Evolutionary conservation across 2,797 vertebrate genomes (phyloP), one percentile per base, ranked within the genome.

Genomic region (Amniataba percoides): DNA sequence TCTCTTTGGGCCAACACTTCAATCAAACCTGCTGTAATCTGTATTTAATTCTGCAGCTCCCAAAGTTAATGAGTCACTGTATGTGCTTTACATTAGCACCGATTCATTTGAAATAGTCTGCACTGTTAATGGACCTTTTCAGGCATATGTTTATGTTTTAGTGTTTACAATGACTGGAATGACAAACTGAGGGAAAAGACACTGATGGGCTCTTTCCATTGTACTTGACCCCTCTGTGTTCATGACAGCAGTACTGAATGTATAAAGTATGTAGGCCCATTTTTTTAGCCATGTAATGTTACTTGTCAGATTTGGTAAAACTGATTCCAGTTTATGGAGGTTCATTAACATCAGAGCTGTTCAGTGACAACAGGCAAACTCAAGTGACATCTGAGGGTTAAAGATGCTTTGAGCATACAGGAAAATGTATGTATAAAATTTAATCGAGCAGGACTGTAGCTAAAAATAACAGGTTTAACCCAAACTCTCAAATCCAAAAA

Each of bases 1-100:
- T 72, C 43, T 56, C 34, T 57, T 49, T 15, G 43, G 45, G 36
- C 40, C 21, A 31, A 16, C 74, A 57, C 55, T 53, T 15, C 2
- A 77, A 75, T 39, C 51, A 16, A 21, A 55, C 64, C 86, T 84
- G 86, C 80, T 39, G 60, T 18, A 40, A 63, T 71, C 63, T 75
- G 61, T 4, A 3, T 82, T 77, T 61, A 18, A 65, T 69, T 68
- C 63, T 74, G 73, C 60, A 27, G 80, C 19, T 62, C 34, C 25
- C 11, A 9, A 0, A 59, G 68, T 68, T 83, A 74, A 82, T 75
- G 64, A 76, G 74, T 80, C 12, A 75, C 71, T 72, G 31, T 65
- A 77, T 59, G 55, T 83, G 82, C 67, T 88, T 80, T 74, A 51
- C 64, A 82, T 84, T 70, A 64, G 61, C 53, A 60, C 66, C 14